phyloP scores from a whole-genome alignment of 1,140 invertebrate species.

The Laupala kohalensis region DNA sequence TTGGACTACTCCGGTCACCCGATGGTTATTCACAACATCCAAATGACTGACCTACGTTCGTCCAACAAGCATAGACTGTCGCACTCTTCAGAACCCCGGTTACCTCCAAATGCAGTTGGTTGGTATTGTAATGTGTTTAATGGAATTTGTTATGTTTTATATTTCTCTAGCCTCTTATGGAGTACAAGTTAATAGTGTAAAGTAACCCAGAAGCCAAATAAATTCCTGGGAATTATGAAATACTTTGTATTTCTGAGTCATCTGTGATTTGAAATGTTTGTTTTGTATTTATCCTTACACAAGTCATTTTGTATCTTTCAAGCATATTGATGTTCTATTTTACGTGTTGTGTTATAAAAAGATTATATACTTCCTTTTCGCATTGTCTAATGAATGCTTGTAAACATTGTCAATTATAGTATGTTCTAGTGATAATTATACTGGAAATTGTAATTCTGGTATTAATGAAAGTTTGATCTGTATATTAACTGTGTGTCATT shows the following conservation, averaged over 20 bases:
- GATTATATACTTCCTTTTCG: not conserved
- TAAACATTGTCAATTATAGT: not conserved
- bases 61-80: not conserved
- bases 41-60: not conserved
- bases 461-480: not conserved
- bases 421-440: not conserved
- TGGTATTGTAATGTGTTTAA: not conserved
- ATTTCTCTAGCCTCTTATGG: too few relatives aligned
- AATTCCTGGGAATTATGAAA: not conserved
- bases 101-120: not conserved
- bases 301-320: not conserved
- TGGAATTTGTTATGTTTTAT: not conserved
- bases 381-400: not conserved
- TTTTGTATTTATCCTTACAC: not conserved
- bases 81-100: not conserved
- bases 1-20: not conserved
- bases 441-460: not conserved
- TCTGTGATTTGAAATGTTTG: too few relatives aligned
- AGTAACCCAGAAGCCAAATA: too few relatives aligned
- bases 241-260: not conserved
- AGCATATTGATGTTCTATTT: not conserved
- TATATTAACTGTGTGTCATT: not conserved
- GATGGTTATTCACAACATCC: not conserved
- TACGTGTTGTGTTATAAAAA: not conserved
- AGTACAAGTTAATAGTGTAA: too few relatives aligned